Evolutionary conservation across 2,113 vertebrate species (phyloP).

Genomic region (Oplegnathus fasciatus): DNA sequence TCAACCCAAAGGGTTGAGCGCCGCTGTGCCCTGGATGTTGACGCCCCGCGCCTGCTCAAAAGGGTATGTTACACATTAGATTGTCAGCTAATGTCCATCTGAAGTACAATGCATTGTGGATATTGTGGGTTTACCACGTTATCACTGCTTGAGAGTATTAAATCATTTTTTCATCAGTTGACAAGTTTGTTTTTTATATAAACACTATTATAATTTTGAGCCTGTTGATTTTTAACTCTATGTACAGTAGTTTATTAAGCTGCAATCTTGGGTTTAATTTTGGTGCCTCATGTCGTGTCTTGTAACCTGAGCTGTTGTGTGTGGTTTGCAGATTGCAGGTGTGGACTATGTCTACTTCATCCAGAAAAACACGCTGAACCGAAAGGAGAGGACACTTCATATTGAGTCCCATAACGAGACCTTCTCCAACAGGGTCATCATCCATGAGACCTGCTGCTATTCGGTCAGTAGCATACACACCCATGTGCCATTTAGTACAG

Average conservation of each 20-base stretch:
- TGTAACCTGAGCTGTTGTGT: background rate
- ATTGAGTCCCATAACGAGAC: conserved; percentile 98
- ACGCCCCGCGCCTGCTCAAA: conserved; percentile 94
- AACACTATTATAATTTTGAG: background rate
- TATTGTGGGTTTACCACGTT: background rate
- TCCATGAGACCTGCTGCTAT: conserved; percentile 95
- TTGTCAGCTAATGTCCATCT: background rate
- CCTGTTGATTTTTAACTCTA: background rate
- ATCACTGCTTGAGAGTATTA: background rate
- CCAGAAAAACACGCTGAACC: conserved; percentile 95
- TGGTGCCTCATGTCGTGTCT: background rate
- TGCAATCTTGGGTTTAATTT: background rate
- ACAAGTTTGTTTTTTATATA: background rate
- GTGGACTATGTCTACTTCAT: conserved; percentile 97
- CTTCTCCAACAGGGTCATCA: conserved; percentile 95
- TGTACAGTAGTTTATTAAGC: too few relatives aligned
- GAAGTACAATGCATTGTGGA: background rate
- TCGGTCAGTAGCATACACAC: conserved; percentile 85
- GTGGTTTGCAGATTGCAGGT: conserved; percentile 89
- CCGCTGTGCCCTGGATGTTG: conserved; percentile 96
- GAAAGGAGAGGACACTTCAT: conserved; percentile 92
- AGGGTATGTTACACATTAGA: conserved; percentile 82
- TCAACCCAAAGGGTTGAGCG: conserved; percentile 88
- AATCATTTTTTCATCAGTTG: background rate
- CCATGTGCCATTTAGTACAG: background rate